These are phyloP conservation scores for Macrosteles quadrilineatus DNA, from an alignment of 1,140 invertebrate genomes.

Conservation along the genomic window DNA sequence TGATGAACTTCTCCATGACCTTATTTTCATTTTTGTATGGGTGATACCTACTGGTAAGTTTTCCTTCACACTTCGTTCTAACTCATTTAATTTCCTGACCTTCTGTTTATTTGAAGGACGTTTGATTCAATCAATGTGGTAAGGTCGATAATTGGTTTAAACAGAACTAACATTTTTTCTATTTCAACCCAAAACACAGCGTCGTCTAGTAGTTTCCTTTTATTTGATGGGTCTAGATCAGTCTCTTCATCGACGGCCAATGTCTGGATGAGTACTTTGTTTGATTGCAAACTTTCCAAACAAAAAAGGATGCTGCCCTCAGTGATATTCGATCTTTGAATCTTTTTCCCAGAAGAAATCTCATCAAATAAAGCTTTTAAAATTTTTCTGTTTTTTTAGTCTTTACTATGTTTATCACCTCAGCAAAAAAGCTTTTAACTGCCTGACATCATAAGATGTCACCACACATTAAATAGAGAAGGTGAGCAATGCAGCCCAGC, in stretches of 20 bases:
- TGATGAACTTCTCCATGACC: conserved; percentile 3
- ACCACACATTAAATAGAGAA: no score
- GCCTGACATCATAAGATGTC: no score
- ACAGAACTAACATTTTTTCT: conserved; percentile 22
- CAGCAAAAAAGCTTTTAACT: no score
- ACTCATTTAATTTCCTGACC: conserved; percentile 4
- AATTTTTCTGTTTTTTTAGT: no score
- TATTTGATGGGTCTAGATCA: background rate
- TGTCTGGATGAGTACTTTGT: conserved; percentile 28
- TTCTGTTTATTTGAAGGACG: conserved; percentile 4
- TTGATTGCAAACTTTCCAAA: conserved; percentile 20
- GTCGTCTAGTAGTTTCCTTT: conserved; percentile 26
- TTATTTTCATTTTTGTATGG: conserved; percentile 22
- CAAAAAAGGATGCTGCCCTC: conserved; percentile 28
- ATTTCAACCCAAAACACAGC: conserved; percentile 32
- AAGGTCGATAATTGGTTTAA: conserved; percentile 27
- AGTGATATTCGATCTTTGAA: conserved; percentile 26
- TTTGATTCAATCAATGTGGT: conserved; percentile 28
- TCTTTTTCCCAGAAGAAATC: no score
- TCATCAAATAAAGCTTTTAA: no score
- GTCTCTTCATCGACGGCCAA: conserved; percentile 22
- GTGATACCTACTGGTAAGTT: conserved; percentile 19
- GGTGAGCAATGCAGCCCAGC: no score
- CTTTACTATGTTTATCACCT: no score
- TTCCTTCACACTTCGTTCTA: background rate